Evolutionary conservation across 2,113 vertebrate species (phyloP).

Genomic region (Rhizomys pruinosus): DNA sequence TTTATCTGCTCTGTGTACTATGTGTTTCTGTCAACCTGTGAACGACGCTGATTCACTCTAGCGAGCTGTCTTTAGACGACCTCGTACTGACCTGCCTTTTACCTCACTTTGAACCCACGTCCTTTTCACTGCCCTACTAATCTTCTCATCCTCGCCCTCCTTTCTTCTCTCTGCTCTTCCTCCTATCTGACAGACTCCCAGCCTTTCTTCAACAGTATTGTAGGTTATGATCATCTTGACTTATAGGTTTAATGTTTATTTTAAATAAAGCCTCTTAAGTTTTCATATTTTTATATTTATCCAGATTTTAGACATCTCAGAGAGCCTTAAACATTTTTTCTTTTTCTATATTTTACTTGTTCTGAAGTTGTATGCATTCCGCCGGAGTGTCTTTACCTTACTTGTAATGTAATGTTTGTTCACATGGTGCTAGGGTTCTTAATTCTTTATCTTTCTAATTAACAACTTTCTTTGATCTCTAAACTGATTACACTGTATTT

Average conservation of each 20-base stretch:
- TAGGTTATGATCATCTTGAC: constrained; percentile 66
- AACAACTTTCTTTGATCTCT: not conserved
- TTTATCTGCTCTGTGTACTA: too few species aligned
- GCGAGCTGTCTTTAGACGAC: too few species aligned
- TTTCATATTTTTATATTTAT: constrained; percentile 60
- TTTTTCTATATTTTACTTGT: constrained; percentile 48
- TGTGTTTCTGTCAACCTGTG: too few species aligned
- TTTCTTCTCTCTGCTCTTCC: constrained; percentile 35
- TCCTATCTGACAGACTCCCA: constrained; percentile 45
- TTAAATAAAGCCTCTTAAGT: constrained; percentile 64
- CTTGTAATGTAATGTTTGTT: constrained; percentile 39
- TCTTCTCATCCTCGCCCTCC: too few species aligned
- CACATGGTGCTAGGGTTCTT: not conserved
- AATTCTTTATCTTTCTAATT: constrained; percentile 18
- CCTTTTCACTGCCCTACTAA: constrained; percentile 48
- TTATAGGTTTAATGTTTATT: constrained; percentile 62
- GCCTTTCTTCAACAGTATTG: constrained; percentile 7
- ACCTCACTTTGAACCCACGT: constrained; percentile 21
- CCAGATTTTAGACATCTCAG: constrained; percentile 43
- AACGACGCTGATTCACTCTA: too few species aligned
- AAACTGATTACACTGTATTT: constrained; percentile 53
- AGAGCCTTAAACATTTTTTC: constrained; percentile 46
- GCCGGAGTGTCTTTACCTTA: constrained; percentile 36
- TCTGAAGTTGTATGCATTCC: constrained; percentile 55
- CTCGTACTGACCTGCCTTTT: too few species aligned